Evolutionary conservation across 2,888 invertebrate species (phyloP).

Genomic region (Pammene fasciana): DNA sequence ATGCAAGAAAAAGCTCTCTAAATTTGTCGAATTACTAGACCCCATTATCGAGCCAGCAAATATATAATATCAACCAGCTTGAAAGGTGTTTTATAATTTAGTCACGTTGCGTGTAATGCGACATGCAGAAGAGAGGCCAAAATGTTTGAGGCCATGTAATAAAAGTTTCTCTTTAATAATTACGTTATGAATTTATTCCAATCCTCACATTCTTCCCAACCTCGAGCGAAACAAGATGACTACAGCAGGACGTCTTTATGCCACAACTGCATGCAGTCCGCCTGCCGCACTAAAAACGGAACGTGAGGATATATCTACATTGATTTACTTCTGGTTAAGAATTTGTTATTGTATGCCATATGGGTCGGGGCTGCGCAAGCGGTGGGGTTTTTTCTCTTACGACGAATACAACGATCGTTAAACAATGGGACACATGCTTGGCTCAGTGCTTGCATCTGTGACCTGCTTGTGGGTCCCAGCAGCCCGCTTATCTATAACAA

Average conservation of each 20-base stretch:
- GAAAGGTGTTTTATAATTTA: no score
- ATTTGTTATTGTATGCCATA: slow-evolving; percentile 81
- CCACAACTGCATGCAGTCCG: slow-evolving; percentile 45
- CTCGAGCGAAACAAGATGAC: slow-evolving; percentile 1
- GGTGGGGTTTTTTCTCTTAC: slow-evolving; percentile 69
- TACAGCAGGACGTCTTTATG: slow-evolving; percentile 9
- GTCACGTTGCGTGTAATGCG: no score
- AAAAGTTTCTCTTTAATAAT: no score
- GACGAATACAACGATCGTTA: slow-evolving; percentile 71
- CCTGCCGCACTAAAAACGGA: slow-evolving; percentile 58
- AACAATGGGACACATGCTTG: slow-evolving; percentile 78
- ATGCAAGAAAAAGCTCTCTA: no score
- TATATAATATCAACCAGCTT: no score
- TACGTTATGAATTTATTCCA: not conserved
- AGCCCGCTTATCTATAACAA: slow-evolving; percentile 28
- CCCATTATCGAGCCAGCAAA: no score
- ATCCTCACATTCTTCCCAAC: not conserved
- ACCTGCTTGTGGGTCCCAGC: slow-evolving; percentile 43
- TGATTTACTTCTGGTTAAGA: slow-evolving; percentile 80
- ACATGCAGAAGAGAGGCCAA: no score
- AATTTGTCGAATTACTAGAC: no score
- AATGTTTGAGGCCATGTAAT: no score
- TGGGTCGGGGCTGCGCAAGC: slow-evolving; percentile 68
- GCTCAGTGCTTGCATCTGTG: slow-evolving; percentile 62
- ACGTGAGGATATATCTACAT: slow-evolving; percentile 72